Base-by-base conservation (phyloP, 2,888 invertebrate genomes). In the Kryphioiulus occultus region DNA sequence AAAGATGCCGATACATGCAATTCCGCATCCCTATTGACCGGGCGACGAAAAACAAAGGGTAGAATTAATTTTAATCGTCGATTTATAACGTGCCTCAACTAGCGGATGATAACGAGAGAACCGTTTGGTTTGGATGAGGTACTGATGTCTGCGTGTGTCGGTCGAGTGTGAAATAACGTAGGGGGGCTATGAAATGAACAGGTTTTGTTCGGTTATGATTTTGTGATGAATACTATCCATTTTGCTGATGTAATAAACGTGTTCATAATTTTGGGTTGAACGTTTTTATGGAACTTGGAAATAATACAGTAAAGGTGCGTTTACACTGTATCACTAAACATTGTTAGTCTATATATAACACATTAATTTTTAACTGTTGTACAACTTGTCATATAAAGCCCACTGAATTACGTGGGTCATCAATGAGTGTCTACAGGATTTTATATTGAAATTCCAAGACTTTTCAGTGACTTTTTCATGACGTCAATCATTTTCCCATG, bases 171-270 rank as follows among this genome's bases (percentile, higher is more conserved):
- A 78, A 78, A 78, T 32, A 15, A 78, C 30, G 5, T 68, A 22
- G 22, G 22, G 78, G 78, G 78, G 30, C 17, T 78, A 26, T 5
- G 78, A 78, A 78, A 9, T 0, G n/a, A 5, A n/a, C 53, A n/a
- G 2, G 39, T n/a, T n/a, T 59, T n/a, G 7, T 7, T 19, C 1
- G 22, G 1, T 68, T n/a, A 68, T 26, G 22, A 26, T 15, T 78
- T 78, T 32, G 30, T 32, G 78, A 78, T 78, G 78, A 78, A 78
- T 78, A 32, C 78, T 17, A 32, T 78, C 78, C 78, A 78, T 78
- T 78, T 78, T 32, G 30, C 15, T 32, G 26, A 78, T 78, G 17
- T 19, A 22, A 22, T 30, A 78, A 35, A 35, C 35, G n/a, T 68
- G 26, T 68, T 26, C 9, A 68, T n/a, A 68, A 68, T 12, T 26